Evolutionary conservation across 2,888 invertebrate genomes (phyloP), one percentile per base, ranked within the genome.

Genomic region (Hyposoter dolosus): DNA sequence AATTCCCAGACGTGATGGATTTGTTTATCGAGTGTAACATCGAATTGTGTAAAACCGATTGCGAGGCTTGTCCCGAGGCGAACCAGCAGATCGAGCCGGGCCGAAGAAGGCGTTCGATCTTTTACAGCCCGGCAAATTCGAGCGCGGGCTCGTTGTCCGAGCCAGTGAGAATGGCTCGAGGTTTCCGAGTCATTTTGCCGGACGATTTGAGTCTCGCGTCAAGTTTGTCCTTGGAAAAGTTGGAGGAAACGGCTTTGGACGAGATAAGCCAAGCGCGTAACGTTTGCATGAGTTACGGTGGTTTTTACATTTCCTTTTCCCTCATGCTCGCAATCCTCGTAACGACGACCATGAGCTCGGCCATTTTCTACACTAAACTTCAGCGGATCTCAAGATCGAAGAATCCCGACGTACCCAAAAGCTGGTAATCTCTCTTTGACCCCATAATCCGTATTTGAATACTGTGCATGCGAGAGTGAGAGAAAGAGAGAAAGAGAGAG

Each of bases 1-100:
- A 97, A 94, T 98, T 98, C 95, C 97, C 97, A 0, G 97, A 98
- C 91, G 96, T 97, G 71, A 97, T 97, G 97, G 97, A 98, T 90
- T 94, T 98, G 72, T 96, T 96, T 89, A 96, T 98, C 83, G 97
- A 97, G 92, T 98, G 98, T 90, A 97, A 97, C 87, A 96, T 98
- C 0, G 97, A 97, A 91, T 94, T 98, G 0, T 98, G 97, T 91
- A 97, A 97, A 94, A 96, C 96, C 17, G 96, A 97, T 89, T 98
- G 98, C 90, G 96, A 97, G 83, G 95, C 96, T 45, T 97, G 97
- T 90, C 96, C 97, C 0, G 95, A 96, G 87, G 95, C 96, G 47
- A 93, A 95, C 90, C 96, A 96, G 92, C 94, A 96, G 91, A 93
- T 95, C 66, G 95, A 95, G 74, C 95, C 95, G 0, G 94, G 95